Base-by-base conservation (phyloP, 2,888 invertebrate genomes). In the Meandrusa payeni region DNA sequence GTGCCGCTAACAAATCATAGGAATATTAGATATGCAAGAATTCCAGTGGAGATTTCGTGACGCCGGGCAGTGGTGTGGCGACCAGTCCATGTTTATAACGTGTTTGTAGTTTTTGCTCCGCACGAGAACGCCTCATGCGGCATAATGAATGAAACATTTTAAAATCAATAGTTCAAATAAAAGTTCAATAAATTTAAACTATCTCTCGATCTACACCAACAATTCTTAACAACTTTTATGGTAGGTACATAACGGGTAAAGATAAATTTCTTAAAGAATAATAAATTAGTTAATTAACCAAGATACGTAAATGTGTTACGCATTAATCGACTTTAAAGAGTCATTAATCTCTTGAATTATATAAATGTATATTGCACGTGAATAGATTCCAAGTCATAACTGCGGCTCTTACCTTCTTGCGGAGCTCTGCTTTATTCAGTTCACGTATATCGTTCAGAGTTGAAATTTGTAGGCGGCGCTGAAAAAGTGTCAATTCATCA, bases 401-500 rank as follows among this genome's bases (percentile, higher is more conserved):
- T 67, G 66, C 63, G 69, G 70, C 67, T 76, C 76, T 70, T 67
- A 68, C 76, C 69, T 47, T 46, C 48, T 44, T 29, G 26, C 19
- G 17, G 22, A 19, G 33, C 28, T 67, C 73, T 83, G 85, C 80
- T 77, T 82, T 76, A 87, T 87, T 86, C 86, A 68, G 69, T 66
- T 69, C 74, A 76, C 86, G 87, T 85, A 80, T 82, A 80, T 77
- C 78, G 77, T 57, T 61, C 49, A 12, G 74, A 79, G 75, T 79
- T 78, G 70, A 82, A 86, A 86, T 85, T 86, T 83, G 86, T 81
- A 77, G 77, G 79, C 73, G 65, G 67, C 70, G 66, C 78, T 85
- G 81, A 85, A 86, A 86, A 85, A 86, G 85, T 83, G 83, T 78
- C 85, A 85, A 86, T 87, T 86, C 87, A 87, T 87, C 87, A 87